phyloP scores from a whole-genome alignment of 2,797 vertebrate species.

The Leucoraja ocellata region DNA sequence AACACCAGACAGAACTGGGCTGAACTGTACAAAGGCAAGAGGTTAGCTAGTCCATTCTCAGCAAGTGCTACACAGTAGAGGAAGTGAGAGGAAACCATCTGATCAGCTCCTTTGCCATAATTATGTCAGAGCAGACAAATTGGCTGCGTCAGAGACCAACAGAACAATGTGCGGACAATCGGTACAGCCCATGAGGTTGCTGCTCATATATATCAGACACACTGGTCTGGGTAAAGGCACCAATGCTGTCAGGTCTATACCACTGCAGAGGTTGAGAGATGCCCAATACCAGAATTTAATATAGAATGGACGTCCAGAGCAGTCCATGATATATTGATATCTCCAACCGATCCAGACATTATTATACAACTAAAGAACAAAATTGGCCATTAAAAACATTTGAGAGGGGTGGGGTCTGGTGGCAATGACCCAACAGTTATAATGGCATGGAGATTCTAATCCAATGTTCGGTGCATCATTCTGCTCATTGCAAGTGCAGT shows the following conservation, averaged over 20 bases:
- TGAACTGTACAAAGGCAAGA: not conserved
- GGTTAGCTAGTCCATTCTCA: not conserved
- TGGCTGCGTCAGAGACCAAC: not conserved
- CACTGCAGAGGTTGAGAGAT: not conserved
- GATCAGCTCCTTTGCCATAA: not conserved
- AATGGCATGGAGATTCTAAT: not conserved
- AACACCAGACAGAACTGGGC: not conserved
- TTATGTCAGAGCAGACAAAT: not conserved
- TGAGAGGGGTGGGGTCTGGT: not conserved
- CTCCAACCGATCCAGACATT: not conserved
- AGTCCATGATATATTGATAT: not conserved
- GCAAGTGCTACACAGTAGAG: not conserved
- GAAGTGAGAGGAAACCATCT: slow-evolving; percentile 1
- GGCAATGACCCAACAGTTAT: not conserved
- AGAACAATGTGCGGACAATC: not conserved
- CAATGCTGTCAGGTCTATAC: not conserved
- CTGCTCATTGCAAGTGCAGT: not conserved
- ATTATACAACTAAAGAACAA: not conserved
- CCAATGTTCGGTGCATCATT: not conserved
- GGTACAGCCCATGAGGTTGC: not conserved
- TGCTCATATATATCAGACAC: not conserved
- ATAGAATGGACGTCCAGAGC: not conserved
- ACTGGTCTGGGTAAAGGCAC: not conserved
- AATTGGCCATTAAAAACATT: not conserved
- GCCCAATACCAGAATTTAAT: not conserved